These are phyloP conservation scores for Halichondria panicea DNA, from an alignment of 37 sponge, comb jelly and placozoan species.

Conservation along the genomic window DNA sequence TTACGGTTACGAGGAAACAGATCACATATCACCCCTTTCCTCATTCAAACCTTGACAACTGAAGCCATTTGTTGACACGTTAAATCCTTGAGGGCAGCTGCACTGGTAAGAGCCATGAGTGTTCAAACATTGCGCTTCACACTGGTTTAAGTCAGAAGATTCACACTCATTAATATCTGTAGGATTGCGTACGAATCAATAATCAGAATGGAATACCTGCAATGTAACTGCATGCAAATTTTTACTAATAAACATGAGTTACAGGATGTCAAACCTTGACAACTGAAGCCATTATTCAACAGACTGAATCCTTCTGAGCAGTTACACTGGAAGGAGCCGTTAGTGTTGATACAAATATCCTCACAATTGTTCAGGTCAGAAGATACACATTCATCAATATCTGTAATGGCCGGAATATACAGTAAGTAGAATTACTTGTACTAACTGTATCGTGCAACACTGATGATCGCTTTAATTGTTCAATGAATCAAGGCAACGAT, in stretches of 20 bases:
- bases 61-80: neutral
- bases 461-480: too few relatives aligned
- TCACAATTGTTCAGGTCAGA: too few relatives aligned
- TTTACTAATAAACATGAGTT: neutral
- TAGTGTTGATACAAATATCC: neutral
- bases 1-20: too few relatives aligned
- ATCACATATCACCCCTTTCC: neutral
- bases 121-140: neutral
- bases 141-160: too few relatives aligned
- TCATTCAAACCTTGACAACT: neutral
- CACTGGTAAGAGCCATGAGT: neutral
- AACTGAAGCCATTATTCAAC: neutral
- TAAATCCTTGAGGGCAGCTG: neutral
- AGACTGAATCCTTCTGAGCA: neutral
- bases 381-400: constrained; percentile 1
- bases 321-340: constrained; percentile 2
- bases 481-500: too few relatives aligned
- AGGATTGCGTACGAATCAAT: neutral
- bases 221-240: neutral
- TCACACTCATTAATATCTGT: constrained; percentile 9
- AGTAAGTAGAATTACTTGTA: too few relatives aligned
- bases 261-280: neutral
- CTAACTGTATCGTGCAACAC: too few relatives aligned
- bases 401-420: too few relatives aligned
- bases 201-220: neutral